These are phyloP conservation scores for Hystrix brachyura DNA, from an alignment of 2,113 vertebrate genomes.

Conservation along the genomic window DNA sequence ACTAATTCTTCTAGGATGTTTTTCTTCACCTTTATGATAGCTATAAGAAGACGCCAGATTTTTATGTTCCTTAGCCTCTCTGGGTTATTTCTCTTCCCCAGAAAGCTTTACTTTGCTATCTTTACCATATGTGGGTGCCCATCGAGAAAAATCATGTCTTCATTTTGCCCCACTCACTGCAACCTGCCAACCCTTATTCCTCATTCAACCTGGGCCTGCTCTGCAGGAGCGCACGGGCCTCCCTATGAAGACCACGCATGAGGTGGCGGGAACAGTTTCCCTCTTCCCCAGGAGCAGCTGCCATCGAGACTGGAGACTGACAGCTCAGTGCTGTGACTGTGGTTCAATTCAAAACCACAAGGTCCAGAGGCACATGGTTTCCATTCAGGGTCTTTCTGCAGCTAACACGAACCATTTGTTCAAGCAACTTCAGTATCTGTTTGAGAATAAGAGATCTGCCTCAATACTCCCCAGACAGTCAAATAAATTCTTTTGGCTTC, in stretches of 20 bases:
- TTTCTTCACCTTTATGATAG: conserved; percentile 36
- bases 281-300: conserved; percentile 77
- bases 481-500: conserved; percentile 83
- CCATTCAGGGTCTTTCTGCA: conserved; percentile 85
- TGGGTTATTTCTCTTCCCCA: not conserved
- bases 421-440: conserved; percentile 86
- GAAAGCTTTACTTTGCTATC: not conserved
- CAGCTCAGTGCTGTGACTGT: conserved; percentile 84
- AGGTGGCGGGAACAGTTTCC: conserved; percentile 68
- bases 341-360: conserved; percentile 88
- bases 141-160: not conserved
- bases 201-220: fast-evolving
- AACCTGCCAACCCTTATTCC: not conserved
- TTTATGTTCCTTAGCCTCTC: not conserved
- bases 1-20: conserved; percentile 62
- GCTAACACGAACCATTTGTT: conserved; percentile 89
- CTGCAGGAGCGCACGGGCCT: not conserved
- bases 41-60: not conserved
- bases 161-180: not conserved
- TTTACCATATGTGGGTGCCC: not conserved
- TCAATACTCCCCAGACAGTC: conserved; percentile 84
- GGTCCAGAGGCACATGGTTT: conserved; percentile 88
- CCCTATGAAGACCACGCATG: conserved; percentile 66
- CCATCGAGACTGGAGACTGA: conserved; percentile 86
- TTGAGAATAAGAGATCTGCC: conserved; percentile 85